Conservation (phyloP, 2,113 vertebrate genomes). For the Pygoscelis adeliae region DNA sequence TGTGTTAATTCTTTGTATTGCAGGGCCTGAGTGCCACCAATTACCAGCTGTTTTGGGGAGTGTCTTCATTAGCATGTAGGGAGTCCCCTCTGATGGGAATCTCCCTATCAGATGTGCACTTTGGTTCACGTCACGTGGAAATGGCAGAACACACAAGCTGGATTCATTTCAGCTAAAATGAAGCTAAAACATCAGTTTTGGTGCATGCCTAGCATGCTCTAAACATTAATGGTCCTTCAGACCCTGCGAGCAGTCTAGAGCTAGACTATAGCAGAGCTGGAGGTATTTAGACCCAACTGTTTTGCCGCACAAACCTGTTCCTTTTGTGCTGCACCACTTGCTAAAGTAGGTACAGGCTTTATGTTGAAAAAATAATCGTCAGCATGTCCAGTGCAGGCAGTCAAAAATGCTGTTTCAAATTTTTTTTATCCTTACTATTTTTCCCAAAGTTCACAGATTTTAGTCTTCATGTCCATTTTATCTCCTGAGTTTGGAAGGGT, state of each 20-base stretch:
- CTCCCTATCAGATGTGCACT: not conserved
- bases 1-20: not conserved
- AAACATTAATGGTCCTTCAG: not conserved
- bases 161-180: not conserved
- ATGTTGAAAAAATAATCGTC: not conserved
- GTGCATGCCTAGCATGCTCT: fast-evolving
- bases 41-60: not conserved
- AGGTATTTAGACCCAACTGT: not conserved
- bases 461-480: not conserved
- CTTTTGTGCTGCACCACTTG: not conserved
- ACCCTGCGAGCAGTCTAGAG: not conserved
- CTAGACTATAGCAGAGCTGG: not conserved
- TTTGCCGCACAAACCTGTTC: not conserved
- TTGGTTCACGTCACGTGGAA: not conserved
- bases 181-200: not conserved
- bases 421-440: not conserved
- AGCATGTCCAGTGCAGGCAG: not conserved
- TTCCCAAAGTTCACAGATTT: not conserved
- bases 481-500: not conserved
- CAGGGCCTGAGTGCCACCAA: not conserved
- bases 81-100: not conserved
- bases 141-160: not conserved
- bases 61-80: not conserved
- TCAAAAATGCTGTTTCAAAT: not conserved
- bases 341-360: not conserved